Conservation (phyloP, 2,113 vertebrate species). For the Plecotus auritus region DNA sequence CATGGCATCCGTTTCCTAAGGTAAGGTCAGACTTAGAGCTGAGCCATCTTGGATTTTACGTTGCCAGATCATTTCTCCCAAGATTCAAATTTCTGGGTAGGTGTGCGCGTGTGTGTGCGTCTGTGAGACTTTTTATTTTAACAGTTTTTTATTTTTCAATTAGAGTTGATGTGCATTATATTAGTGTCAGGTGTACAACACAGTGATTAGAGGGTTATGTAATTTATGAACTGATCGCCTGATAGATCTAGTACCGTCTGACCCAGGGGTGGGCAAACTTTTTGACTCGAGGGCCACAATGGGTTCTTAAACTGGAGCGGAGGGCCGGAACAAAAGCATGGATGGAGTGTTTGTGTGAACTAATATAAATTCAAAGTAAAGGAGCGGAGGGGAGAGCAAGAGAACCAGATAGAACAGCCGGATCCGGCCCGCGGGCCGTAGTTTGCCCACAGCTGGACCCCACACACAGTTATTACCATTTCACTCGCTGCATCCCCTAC, state of each 20-base stretch:
- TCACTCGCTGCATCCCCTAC: background rate
- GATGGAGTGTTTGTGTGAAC: too few species aligned
- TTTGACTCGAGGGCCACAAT: too few species aligned
- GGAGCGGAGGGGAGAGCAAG: too few species aligned
- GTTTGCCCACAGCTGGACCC: too few species aligned
- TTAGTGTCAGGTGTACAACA: background rate
- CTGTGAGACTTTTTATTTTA: background rate
- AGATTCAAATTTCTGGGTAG: background rate
- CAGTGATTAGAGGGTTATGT: background rate
- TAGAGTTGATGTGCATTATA: background rate
- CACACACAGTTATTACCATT: accelerated
- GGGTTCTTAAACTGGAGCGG: too few species aligned
- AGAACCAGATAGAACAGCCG: too few species aligned
- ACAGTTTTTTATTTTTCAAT: background rate
- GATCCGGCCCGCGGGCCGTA: too few species aligned
- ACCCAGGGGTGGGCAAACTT: too few species aligned
- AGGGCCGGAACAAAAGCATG: too few species aligned
- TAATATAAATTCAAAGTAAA: too few species aligned
- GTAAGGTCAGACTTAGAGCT: background rate
- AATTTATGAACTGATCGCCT: background rate
- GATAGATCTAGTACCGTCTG: accelerated
- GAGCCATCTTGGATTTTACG: background rate
- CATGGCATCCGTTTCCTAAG: background rate
- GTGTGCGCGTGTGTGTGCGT: background rate
- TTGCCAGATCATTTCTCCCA: background rate